Conservation (phyloP, 2,888 invertebrate species). For the Choreutis nemorana region DNA sequence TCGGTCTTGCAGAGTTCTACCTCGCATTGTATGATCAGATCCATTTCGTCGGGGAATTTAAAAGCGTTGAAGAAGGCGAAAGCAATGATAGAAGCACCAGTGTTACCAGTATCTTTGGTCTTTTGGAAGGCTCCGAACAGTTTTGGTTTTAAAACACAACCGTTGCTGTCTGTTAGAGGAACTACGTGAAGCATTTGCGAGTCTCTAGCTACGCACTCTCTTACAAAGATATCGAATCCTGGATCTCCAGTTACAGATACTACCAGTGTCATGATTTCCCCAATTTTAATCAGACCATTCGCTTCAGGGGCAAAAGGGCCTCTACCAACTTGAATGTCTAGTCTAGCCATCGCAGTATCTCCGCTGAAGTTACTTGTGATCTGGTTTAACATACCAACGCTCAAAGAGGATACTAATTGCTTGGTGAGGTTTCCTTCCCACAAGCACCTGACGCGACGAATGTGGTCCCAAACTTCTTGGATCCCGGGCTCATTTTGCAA, state of each 20-base stretch:
- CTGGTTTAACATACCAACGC: constrained; percentile 81
- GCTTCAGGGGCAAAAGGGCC: constrained; percentile 81
- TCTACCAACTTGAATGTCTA: constrained; percentile 79
- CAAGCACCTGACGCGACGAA: constrained; percentile 77
- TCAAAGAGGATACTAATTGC: constrained; percentile 75
- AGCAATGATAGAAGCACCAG: constrained; percentile 77
- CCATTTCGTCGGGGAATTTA: constrained; percentile 87
- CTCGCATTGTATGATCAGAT: constrained; percentile 81
- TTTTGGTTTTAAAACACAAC: constrained; percentile 81
- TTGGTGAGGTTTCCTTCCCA: constrained; percentile 85
- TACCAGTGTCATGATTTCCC: constrained; percentile 82
- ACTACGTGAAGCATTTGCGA: constrained; percentile 71
- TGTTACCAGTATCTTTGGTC: constrained; percentile 75
- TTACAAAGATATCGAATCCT: constrained; percentile 79
- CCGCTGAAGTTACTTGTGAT: constrained; percentile 85
- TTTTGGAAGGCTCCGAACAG: constrained; percentile 84
- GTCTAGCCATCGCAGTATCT: constrained; percentile 81
- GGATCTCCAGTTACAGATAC: constrained; percentile 82
- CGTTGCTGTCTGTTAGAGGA: constrained; percentile 75
- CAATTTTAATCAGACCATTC: constrained; percentile 80
- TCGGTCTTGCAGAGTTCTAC: constrained; percentile 83
- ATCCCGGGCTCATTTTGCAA: constrained; percentile 82
- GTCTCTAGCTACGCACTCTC: constrained; percentile 80
- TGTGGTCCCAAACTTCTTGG: constrained; percentile 81
- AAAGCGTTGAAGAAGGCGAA: constrained; percentile 83